These are phyloP conservation scores for Philereme vetulata DNA, from an alignment of 2,888 invertebrate species.

Conservation along the genomic window DNA sequence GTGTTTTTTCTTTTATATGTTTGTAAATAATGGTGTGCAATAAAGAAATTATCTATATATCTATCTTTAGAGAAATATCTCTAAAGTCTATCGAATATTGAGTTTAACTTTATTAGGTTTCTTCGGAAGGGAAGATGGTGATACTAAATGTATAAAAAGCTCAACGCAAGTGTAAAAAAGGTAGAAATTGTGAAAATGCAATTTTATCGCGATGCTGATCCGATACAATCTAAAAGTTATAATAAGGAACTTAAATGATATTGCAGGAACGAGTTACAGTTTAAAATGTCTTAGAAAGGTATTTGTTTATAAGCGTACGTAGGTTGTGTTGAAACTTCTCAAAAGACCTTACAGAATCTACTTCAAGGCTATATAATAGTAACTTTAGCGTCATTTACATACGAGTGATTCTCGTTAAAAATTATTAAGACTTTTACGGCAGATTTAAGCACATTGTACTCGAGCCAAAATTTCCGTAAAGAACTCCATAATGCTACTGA, in stretches of 20 bases:
- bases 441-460: slow-evolving; percentile 15
- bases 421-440: slow-evolving; percentile 8
- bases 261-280: background rate
- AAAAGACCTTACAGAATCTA: background rate
- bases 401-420: slow-evolving; percentile 9
- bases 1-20: no score
- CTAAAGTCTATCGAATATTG: no score
- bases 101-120: no score
- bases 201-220: slow-evolving; percentile 5
- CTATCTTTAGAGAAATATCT: no score
- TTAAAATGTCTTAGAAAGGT: background rate
- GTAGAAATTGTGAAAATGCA: slow-evolving; percentile 12
- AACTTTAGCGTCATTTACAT: background rate
- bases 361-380: no score
- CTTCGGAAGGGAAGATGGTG: background rate
- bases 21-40: no score
- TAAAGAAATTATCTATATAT: no score
- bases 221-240: slow-evolving; percentile 25
- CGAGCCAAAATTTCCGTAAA: slow-evolving; percentile 10
- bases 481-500: slow-evolving; percentile 20
- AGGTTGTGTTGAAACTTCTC: background rate
- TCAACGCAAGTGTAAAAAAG: slow-evolving; percentile 4
- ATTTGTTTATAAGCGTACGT: background rate
- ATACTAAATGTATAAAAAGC: slow-evolving; percentile 5
- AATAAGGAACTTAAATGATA: slow-evolving; percentile 8